Conservation (phyloP, 2,888 invertebrate genomes). For the Drosophila mulleri region DNA sequence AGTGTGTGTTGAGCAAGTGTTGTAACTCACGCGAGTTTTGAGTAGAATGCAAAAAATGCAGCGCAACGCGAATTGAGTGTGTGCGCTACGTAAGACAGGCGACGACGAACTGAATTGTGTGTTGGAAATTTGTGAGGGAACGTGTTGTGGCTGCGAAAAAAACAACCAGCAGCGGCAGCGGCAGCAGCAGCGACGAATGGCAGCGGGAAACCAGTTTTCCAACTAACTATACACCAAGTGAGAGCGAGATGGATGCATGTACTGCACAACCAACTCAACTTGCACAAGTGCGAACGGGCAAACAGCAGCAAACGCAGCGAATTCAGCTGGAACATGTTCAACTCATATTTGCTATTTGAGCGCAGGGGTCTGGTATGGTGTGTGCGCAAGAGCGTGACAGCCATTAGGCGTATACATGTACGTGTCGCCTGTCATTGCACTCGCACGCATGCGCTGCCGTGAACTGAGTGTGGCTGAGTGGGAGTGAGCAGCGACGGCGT, state of each 20-base stretch:
- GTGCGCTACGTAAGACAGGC: slow-evolving; percentile 85
- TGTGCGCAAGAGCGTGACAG: slow-evolving; percentile 59
- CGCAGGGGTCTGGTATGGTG: slow-evolving; percentile 52
- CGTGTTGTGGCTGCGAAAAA: slow-evolving; percentile 59
- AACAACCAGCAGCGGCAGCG: slow-evolving; percentile 34
- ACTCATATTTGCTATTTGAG: slow-evolving; percentile 62
- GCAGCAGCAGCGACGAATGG: slow-evolving; percentile 61
- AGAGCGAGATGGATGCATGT: slow-evolving; percentile 34
- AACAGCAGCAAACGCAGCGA: slow-evolving; percentile 38
- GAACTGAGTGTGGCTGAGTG: slow-evolving; percentile 40
- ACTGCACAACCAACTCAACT: not conserved
- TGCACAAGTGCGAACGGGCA: slow-evolving; percentile 43
- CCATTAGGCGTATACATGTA: slow-evolving; percentile 35
- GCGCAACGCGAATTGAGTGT: slow-evolving; percentile 74
- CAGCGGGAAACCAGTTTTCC: slow-evolving; percentile 78
- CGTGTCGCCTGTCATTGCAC: slow-evolving; percentile 55
- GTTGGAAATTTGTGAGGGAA: slow-evolving; percentile 72
- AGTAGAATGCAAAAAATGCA: slow-evolving; percentile 37
- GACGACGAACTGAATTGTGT: slow-evolving; percentile 85
- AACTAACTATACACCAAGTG: slow-evolving; percentile 36
- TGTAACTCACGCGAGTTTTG: slow-evolving; percentile 32
- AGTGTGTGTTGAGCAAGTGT: slow-evolving; percentile 10
- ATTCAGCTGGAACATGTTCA: slow-evolving; percentile 44
- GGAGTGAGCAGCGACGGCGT: slow-evolving; percentile 55
- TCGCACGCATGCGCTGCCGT: slow-evolving; percentile 67